phyloP scores from a whole-genome alignment of 2,888 invertebrate species.

The Sipha maydis region DNA sequence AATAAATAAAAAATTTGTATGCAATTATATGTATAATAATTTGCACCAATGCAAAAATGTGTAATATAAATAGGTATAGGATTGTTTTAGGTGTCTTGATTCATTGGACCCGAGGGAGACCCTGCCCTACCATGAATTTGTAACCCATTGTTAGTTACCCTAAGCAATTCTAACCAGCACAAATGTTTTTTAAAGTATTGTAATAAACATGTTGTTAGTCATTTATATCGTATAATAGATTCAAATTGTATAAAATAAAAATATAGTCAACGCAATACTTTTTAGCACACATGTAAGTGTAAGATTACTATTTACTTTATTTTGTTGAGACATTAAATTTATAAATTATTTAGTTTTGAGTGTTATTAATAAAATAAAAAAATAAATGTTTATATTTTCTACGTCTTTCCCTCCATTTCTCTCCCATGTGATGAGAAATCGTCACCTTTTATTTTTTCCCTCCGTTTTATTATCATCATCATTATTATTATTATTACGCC shows the following conservation, averaged over 20 bases:
- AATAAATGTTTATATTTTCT: constrained; percentile 22
- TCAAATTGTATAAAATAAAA: constrained; percentile 49
- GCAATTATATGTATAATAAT: background rate
- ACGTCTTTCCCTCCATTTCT: background rate
- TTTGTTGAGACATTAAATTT: constrained; percentile 62
- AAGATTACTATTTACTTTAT: constrained; percentile 61
- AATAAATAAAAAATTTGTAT: background rate
- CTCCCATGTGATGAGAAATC: background rate
- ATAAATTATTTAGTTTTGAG: constrained; percentile 61
- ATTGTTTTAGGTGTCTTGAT: constrained; percentile 24
- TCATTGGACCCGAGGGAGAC: background rate
- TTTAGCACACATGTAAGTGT: constrained; percentile 60
- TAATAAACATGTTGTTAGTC: constrained; percentile 49
- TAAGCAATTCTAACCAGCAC: constrained; percentile 42
- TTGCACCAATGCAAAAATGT: constrained; percentile 48
- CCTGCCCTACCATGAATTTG: constrained; percentile 13
- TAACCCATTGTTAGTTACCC: constrained; percentile 8
- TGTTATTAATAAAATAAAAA: constrained; percentile 47
- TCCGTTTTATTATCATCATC: background rate
- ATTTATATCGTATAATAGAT: constrained; percentile 51
- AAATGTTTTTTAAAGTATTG: constrained; percentile 39
- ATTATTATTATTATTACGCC: background rate
- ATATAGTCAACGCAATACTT: constrained; percentile 59
- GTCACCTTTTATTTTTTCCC: background rate
- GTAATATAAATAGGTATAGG: constrained; percentile 29